Percentiles rank a stretch among this genome's conserved stretches.
phyloP scores from a whole-genome alignment of 35 echinoderm and acorn worm genomes.

The Nesometra sesokonis region DNA sequence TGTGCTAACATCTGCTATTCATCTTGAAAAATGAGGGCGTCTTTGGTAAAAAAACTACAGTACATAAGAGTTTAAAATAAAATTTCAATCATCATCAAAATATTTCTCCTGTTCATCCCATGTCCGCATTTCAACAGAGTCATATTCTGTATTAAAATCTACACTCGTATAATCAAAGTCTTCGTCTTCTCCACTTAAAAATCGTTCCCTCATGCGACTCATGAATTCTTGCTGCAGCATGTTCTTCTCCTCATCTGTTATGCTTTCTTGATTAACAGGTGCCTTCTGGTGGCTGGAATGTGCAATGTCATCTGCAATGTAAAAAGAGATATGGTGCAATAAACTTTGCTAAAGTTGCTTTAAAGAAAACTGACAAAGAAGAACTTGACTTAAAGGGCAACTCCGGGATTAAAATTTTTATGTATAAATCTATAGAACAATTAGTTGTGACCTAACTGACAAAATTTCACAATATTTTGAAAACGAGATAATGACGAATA shows the following conservation, averaged over 20 bases:
- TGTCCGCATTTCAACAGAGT: constrained; percentile 58
- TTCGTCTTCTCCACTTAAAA: constrained; percentile 63
- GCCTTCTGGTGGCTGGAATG: not conserved
- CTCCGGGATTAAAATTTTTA: no score
- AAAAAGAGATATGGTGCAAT: not conserved
- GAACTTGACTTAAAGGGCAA: no score
- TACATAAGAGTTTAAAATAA: not conserved
- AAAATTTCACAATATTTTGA: no score
- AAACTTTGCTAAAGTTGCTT: no score
- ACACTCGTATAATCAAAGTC: constrained; percentile 86
- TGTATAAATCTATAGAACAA: no score
- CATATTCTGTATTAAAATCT: constrained; percentile 76
- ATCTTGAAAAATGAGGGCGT: no score
- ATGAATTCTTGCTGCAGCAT: constrained; percentile 72
- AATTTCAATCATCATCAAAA: constrained; percentile 64
- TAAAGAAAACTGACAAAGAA: no score
- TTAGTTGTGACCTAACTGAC: no score
- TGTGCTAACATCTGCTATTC: no score
- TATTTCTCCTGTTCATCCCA: constrained; percentile 89
- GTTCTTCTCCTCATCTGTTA: constrained; percentile 47
- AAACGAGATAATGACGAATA: no score
- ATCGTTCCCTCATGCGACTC: constrained; percentile 58
- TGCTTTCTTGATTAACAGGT: not conserved
- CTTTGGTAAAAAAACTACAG: no score
- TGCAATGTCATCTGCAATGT: not conserved